Evolutionary conservation across 2,113 vertebrate genomes (phyloP), one percentile per base, ranked within the genome.

Genomic region (Camelus dromedarius): DNA sequence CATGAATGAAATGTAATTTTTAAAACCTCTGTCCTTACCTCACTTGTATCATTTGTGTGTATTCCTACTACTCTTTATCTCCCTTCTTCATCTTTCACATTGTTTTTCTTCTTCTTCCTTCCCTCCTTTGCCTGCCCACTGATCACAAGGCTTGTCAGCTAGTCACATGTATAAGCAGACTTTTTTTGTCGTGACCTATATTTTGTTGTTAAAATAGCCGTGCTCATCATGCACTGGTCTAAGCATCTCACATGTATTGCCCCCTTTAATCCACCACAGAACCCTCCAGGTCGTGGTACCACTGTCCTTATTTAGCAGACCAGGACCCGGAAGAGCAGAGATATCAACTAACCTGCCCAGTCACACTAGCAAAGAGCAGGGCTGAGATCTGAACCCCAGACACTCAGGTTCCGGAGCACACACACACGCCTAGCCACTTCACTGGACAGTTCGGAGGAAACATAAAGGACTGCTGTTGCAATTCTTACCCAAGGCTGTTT

Each of bases 161-260:
- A 76, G 10, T 2, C 54, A 52, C 15, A 19, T 2, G 16, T n/a
- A n/a, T 13, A 50, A 76, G 64, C 30, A 42, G 38, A n/a, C n/a
- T 75, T 14, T 77, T 38, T 77, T 26, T 35, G 58, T 35, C 76
- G 76, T 50, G 82, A 92, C 19, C 30, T 52, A 3, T 72, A 50
- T 91, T 88, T 88, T 69, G 28, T 35, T 89, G 50, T 92, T 76
- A 81, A 91, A 81, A 81, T 22, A 69, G 15, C 15, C 58, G 30
- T 1, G 11, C 16, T 70, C 22, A 5, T 24, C 20, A 28, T 20
- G 32, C 19, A 24, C 32, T 42, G 3, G 20, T 75, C 46, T 69
- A 82, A 90, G 20, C 73, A 60, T 62, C 69, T 84, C 62, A 46
- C 60, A 28, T 0, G 3, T 32, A 84, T 35, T 14, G 48, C 48